A percentile compares a stretch with the other conserved stretches of the same genome.
Conservation (phyloP, 2,113 vertebrate species). For the Stomatorhinus ivindoensis region DNA sequence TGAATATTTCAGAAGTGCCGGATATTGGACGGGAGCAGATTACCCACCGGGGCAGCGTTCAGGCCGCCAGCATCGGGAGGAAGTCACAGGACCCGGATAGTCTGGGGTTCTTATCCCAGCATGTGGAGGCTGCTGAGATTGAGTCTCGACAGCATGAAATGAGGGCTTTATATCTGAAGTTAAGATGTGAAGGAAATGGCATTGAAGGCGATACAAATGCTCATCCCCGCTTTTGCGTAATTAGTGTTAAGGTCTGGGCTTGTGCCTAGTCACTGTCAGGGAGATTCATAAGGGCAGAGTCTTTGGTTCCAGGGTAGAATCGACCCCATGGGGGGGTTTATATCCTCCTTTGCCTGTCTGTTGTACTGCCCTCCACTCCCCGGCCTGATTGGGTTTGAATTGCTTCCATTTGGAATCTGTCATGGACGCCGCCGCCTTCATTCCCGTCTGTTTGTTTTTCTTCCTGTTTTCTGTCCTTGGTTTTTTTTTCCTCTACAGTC, state of each 20-base stretch:
- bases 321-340: not conserved
- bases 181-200: not conserved
- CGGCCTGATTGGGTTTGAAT: not conserved
- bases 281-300: not conserved
- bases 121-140: not conserved
- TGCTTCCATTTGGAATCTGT: not conserved
- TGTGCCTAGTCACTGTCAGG: not conserved
- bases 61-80: not conserved
- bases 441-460: not conserved
- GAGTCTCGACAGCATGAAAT: not conserved
- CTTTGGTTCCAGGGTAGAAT: not conserved
- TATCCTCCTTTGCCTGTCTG: not conserved
- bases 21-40: not conserved
- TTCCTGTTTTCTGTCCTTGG: not conserved
- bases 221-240: not conserved
- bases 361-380: no score
- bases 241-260: not conserved
- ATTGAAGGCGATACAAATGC: not conserved
- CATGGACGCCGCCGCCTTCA: not conserved
- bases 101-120: not conserved
- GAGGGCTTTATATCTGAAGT: not conserved
- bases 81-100: not conserved
- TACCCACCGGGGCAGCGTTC: not conserved
- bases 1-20: conserved; percentile 21
- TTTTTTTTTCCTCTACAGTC: not conserved